phyloP scores from a whole-genome alignment of 2,888 invertebrate genomes.

The Hirtodrosophila histrioides region DNA sequence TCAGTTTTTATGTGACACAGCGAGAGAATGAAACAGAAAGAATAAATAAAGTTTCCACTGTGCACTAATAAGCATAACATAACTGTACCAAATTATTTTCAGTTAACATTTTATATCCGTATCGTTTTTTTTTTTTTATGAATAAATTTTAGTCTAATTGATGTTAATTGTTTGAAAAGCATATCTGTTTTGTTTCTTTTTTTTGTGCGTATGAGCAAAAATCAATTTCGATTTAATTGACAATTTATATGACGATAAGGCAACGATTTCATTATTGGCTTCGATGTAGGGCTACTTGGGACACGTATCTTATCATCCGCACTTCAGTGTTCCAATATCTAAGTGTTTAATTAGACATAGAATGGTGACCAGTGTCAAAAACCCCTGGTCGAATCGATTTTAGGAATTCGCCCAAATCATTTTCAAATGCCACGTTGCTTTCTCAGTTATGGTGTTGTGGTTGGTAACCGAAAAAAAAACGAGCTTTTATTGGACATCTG shows the following conservation, averaged over 20 bases:
- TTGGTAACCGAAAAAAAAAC: no score
- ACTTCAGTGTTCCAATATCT: conserved; percentile 16
- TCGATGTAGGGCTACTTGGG: neutral
- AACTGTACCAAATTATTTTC: conserved; percentile 24
- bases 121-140: conserved; percentile 40
- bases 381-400: no score
- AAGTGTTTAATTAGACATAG: conserved; percentile 11
- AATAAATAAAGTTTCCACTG: conserved; percentile 31
- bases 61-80: conserved; percentile 22
- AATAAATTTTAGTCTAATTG: conserved; percentile 63
- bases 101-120: conserved; percentile 5
- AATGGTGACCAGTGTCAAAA: neutral
- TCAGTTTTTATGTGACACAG: neutral
- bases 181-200: conserved; percentile 17
- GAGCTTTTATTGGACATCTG: no score
- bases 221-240: conserved; percentile 30
- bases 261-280: conserved; percentile 16
- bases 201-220: conserved; percentile 15
- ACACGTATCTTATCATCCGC: conserved; percentile 40
- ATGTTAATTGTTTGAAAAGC: conserved; percentile 36
- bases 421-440: no score
- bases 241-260: conserved; percentile 42
- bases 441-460: no score
- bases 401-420: no score
- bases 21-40: conserved; percentile 1